Base-by-base conservation (phyloP, 2,797 vertebrate genomes). In the Leuciscus waleckii region DNA sequence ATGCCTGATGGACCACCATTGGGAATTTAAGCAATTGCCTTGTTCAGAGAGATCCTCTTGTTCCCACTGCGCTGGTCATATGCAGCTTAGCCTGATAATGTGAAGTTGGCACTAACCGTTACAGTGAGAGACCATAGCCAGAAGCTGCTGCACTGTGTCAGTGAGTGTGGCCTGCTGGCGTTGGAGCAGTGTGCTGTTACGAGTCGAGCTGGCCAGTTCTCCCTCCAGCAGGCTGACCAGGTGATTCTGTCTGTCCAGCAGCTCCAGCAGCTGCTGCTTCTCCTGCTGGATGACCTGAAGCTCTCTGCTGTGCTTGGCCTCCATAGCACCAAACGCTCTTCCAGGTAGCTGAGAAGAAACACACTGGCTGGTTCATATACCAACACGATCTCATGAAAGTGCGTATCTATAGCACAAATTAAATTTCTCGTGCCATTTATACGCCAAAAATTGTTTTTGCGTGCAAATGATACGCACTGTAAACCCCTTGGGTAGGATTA, bases 161-260 rank as follows among this genome's bases (percentile, higher is more conserved):
- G 93, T 92, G 88, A 96, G 94, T 21, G 87, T 79, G 2, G 92
- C 90, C 89, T 96, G 96, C 90, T 96, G 96, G 37, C 86, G 93
- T 90, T 97, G 95, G 7, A 96, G 90, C 74, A 90, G 58, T 54
- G 93, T 95, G 92, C 95, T 96, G 93, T 96, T 96, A 73, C 90
- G 90, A 17, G 89, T 93, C 79, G 95, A 95, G 86, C 91, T 90
- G 75, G 90, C 93, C 86, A 97, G 92, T 73, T 96, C 93, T 14
- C 92, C 94, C 90, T 96, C 95, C 49, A 97, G 93, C 88, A 93
- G 92, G 29, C 84, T 89, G 79, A 96, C 94, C 87, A 96, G 89
- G 37, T 51, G 85, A 80, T 91, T 93, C 89, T 96, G 96, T 86
- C 90, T 93, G 87, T 94, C 94, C 83, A 96, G 89, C 32, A 96